Base-by-base conservation (phyloP, 2,797 vertebrate species). In the Arvicola amphibius region DNA sequence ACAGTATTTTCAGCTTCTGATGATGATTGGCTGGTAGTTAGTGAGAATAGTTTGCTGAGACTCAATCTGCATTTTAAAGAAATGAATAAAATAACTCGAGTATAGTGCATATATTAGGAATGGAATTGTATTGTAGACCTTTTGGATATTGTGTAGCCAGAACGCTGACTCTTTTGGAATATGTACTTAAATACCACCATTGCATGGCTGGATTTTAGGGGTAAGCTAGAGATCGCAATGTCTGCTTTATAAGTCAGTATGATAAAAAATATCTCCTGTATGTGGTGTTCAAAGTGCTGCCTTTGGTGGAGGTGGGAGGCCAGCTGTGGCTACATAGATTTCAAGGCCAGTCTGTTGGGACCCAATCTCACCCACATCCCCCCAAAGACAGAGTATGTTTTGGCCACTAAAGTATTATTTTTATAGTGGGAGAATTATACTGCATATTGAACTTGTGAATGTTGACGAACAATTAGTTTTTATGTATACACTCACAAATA, bases 331-430 rank as follows among this genome's bases (percentile, higher is more conserved):
- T 46, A 61, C 23, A 83, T 29, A 40, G 79, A 61, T 27, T 83
- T 61, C 56, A 84, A 65, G 59, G 40, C 17, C 16, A 63, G 59
- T 63, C 27, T 84, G 14, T 84, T 84, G 56, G 43, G 40, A 46
- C 29, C 27, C 37, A 32, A 3, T 63, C 37, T 84, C 37, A 84
- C 17, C 61, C 9, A 21, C 17, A 32, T n/a, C 6, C 10, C 29
- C 27, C 61, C 59, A 46, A 65, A 65, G 59, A 46, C 63, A 84
- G 59, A 46, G 86, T 84, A 91, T 32, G 48, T 69, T 53, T 88
- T 78, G 37, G n/a, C 79, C 81, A 84, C 32, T 89, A 87, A 80
- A 94, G 40, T n/a, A 89, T 89, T 92, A 81, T 61, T 94, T 74
- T 93, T 92, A 59, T 77, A 88, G 23, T 85, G 16, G 94, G 76